phyloP scores from a whole-genome alignment of 2,797 vertebrate species.

The Onychomys torridus region DNA sequence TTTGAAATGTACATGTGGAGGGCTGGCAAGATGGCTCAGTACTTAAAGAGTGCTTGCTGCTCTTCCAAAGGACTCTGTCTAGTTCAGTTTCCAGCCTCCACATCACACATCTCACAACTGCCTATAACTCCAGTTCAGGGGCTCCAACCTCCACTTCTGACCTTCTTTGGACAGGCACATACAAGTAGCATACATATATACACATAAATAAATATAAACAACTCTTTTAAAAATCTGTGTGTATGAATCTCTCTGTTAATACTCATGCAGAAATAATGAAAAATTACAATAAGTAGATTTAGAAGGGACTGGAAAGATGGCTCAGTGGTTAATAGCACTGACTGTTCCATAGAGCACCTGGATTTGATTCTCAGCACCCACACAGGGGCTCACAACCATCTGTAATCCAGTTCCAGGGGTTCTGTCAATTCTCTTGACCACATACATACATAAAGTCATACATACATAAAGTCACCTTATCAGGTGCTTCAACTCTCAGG shows the following conservation, averaged over 20 bases:
- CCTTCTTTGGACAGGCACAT: neutral
- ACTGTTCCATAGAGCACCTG: neutral
- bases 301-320: neutral
- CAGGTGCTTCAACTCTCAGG: slow-evolving; percentile 40
- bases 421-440: neutral
- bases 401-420: neutral
- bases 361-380: too few species aligned
- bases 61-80: neutral
- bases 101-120: neutral
- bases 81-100: neutral
- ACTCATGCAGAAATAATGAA: neutral
- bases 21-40: neutral
- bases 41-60: neutral
- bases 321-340: neutral
- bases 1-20: neutral
- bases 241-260: neutral
- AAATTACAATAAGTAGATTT: neutral
- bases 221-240: neutral
- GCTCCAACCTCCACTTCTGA: neutral
- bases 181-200: neutral
- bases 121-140: neutral
- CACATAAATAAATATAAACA: neutral
- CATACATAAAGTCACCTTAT: neutral
- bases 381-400: neutral
- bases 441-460: neutral